phyloP scores from a whole-genome alignment of 2,888 invertebrate species.

The Andrena trimmerana region DNA sequence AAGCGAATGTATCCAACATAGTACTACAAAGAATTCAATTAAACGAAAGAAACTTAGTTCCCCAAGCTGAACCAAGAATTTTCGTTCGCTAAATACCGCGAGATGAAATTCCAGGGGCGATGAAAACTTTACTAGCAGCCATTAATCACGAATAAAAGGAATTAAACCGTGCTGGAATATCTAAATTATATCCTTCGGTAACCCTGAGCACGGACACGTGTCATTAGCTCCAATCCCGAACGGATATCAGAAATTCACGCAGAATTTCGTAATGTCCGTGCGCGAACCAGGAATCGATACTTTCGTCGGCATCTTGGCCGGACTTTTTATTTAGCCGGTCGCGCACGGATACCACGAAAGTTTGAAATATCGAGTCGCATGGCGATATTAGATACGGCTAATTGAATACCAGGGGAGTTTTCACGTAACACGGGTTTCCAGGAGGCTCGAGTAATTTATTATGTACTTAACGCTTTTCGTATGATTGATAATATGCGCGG shows the following conservation, averaged over 20 bases:
- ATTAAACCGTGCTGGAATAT: slow-evolving; percentile 1
- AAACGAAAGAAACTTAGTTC: not conserved
- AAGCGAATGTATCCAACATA: not conserved
- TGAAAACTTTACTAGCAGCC: not conserved
- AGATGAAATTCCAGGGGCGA: not conserved
- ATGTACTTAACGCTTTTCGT: slow-evolving; percentile 60
- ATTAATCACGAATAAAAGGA: not conserved
- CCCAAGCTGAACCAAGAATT: not conserved
- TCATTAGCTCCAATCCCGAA: slow-evolving; percentile 35
- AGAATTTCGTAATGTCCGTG: slow-evolving; percentile 44
- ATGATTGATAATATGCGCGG: slow-evolving; percentile 56
- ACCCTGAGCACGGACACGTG: slow-evolving; percentile 30
- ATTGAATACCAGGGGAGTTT: slow-evolving; percentile 55
- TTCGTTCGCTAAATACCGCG: not conserved
- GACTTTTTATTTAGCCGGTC: slow-evolving; percentile 18
- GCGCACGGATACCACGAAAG: slow-evolving; percentile 46
- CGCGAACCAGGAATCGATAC: slow-evolving; percentile 24
- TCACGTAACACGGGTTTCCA: slow-evolving; percentile 51
- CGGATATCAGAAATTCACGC: slow-evolving; percentile 44
- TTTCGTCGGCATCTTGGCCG: slow-evolving; percentile 38
- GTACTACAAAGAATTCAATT: not conserved
- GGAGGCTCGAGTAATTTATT: slow-evolving; percentile 50
- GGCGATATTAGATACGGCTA: slow-evolving; percentile 57
- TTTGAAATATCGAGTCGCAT: slow-evolving; percentile 57
- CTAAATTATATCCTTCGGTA: slow-evolving; percentile 24